Evolutionary conservation across 1,140 invertebrate species (phyloP).

Genomic region (Achroia grisella): DNA sequence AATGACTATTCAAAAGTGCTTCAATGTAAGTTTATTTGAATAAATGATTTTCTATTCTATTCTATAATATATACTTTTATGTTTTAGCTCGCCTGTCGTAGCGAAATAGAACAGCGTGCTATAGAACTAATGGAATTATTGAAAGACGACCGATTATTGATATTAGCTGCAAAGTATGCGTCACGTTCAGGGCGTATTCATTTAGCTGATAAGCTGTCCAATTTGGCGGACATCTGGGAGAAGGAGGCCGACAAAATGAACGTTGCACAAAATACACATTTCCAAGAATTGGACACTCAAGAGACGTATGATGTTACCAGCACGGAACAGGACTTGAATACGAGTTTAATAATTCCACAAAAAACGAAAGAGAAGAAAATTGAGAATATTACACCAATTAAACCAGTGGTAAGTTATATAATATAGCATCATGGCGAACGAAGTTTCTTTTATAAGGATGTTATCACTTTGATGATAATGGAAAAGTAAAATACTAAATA

Average conservation of each 20-base stretch:
- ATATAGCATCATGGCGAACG: too few species aligned
- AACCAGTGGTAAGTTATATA: slow-evolving; percentile 52
- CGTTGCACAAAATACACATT: slow-evolving; percentile 38
- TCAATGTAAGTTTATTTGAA: too few species aligned
- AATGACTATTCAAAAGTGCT: too few species aligned
- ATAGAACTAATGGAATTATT: slow-evolving; percentile 91
- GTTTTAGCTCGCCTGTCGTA: slow-evolving; percentile 84
- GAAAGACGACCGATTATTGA: slow-evolving; percentile 82
- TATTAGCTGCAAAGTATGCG: slow-evolving; percentile 91
- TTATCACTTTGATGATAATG: too few species aligned
- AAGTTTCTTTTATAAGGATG: too few species aligned
- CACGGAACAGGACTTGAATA: slow-evolving; percentile 42
- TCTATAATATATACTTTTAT: too few species aligned
- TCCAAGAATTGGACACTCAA: slow-evolving; percentile 43
- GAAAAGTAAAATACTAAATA: too few species aligned
- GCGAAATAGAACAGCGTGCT: slow-evolving; percentile 89
- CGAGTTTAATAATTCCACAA: slow-evolving; percentile 61
- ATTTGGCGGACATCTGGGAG: slow-evolving; percentile 47
- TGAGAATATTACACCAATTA: slow-evolving; percentile 43
- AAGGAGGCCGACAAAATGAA: slow-evolving; percentile 40
- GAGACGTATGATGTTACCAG: slow-evolving; percentile 61
- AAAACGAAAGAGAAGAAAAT: slow-evolving; percentile 47
- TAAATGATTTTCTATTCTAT: too few species aligned
- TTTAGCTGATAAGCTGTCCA: slow-evolving; percentile 82
- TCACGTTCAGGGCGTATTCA: slow-evolving; percentile 82